Evolutionary conservation across 2,113 vertebrate species (phyloP).

Genomic region (Ptilorrhoa leucosticta): DNA sequence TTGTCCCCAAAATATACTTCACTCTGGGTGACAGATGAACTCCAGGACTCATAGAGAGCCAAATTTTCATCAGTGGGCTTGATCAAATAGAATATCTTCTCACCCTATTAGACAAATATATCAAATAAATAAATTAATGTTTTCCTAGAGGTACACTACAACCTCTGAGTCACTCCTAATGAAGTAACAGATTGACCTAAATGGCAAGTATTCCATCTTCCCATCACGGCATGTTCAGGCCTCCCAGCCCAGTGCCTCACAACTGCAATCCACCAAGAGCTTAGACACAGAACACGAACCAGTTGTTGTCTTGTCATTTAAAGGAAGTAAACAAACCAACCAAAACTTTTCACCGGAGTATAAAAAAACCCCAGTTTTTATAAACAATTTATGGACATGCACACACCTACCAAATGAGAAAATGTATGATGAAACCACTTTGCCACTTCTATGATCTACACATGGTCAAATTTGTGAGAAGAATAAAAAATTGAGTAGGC

Average conservation of each 20-base stretch:
- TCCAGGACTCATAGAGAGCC: constrained; percentile 97
- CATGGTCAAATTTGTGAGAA: neutral
- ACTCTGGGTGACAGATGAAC: constrained; percentile 96
- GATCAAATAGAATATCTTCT: constrained; percentile 98
- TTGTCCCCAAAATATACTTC: constrained; percentile 97
- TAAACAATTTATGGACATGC: neutral
- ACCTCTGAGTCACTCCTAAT: neutral
- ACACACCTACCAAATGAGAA: neutral
- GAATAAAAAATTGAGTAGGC: neutral
- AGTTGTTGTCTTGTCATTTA: neutral
- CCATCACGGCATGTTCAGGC: accelerated
- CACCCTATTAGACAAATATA: constrained; percentile 77
- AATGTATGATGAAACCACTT: neutral
- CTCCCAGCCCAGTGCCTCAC: neutral
- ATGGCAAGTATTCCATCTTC: neutral
- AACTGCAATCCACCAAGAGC: neutral
- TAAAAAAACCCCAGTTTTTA: neutral
- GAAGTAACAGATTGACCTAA: neutral
- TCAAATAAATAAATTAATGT: neutral
- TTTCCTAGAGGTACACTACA: neutral
- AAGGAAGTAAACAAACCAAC: neutral
- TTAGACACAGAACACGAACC: neutral
- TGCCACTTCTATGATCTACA: neutral
- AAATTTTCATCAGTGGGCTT: constrained; percentile 93
- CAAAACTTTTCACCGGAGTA: neutral